Conservation (phyloP, 2,113 vertebrate genomes). For the Aptenodytes forsteri region DNA sequence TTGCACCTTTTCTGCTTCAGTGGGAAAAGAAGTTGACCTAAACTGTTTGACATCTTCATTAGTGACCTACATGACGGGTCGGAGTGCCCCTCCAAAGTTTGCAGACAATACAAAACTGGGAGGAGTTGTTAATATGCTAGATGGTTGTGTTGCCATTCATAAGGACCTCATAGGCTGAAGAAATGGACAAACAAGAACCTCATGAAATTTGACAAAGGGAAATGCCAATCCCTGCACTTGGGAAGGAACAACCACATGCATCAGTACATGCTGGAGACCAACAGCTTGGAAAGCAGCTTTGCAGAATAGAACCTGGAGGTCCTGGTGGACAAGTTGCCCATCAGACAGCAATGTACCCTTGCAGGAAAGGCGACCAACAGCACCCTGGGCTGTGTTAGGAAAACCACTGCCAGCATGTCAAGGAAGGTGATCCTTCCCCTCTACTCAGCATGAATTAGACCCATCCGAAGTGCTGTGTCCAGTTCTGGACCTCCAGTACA, state of each 20-base stretch:
- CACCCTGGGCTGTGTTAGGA: background rate
- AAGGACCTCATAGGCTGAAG: background rate
- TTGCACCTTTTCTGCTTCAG: background rate
- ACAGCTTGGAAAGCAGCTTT: background rate
- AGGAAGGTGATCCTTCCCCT: background rate
- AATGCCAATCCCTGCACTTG: background rate
- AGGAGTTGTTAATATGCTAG: background rate
- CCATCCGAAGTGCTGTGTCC: rapidly evolving
- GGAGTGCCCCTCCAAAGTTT: background rate
- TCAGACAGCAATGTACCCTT: background rate
- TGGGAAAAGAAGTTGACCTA: background rate
- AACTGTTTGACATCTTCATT: background rate
- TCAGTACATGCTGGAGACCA: background rate
- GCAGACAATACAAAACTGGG: background rate
- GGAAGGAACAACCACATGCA: background rate
- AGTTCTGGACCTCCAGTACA: background rate
- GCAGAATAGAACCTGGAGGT: background rate
- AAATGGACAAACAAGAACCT: background rate
- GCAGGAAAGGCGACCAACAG: background rate
- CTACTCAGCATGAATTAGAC: background rate
- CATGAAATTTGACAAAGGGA: background rate
- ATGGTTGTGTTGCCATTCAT: background rate
- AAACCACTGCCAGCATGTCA: background rate
- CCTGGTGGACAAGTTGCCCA: background rate
- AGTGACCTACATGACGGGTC: background rate